Evolutionary conservation across 1,140 invertebrate species (phyloP).

Genomic region (Apis cerana): DNA sequence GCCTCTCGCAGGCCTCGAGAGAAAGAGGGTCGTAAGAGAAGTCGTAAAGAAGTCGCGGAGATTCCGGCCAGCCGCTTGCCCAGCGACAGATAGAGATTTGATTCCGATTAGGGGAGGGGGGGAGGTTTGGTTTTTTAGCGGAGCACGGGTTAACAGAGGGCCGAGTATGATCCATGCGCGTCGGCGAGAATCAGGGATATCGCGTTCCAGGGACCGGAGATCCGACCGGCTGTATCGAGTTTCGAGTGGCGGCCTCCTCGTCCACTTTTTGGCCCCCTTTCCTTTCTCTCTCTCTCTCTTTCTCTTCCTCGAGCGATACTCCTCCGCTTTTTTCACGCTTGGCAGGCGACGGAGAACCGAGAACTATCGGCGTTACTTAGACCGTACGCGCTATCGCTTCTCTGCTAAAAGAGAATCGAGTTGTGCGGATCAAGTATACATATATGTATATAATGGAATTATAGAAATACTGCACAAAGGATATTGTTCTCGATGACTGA

Average conservation of each 20-base stretch:
- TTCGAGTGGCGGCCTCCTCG: conserved; percentile 58
- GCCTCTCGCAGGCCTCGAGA: too few relatives aligned
- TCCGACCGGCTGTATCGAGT: conserved; percentile 75
- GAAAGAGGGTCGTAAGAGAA: too few relatives aligned
- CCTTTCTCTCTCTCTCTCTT: neutral
- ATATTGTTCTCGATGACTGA: too few relatives aligned
- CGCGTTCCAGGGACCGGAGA: conserved; percentile 73
- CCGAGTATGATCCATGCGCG: conserved; percentile 73
- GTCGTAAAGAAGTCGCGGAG: conserved; percentile 50
- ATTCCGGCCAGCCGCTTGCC: conserved; percentile 13
- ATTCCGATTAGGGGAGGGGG: conserved; percentile 67
- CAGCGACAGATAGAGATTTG: conserved; percentile 63
- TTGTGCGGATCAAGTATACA: too few relatives aligned
- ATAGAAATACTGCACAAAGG: too few relatives aligned
- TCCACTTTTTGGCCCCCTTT: conserved; percentile 56
- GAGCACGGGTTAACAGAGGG: conserved; percentile 69
- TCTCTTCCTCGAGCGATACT: conserved; percentile 1
- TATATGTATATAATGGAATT: too few relatives aligned
- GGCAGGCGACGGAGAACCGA: conserved; percentile 52
- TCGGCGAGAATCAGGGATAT: conserved; percentile 79
- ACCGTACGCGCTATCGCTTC: conserved; percentile 38
- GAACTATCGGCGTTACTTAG: conserved; percentile 48
- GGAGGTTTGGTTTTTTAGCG: conserved; percentile 54
- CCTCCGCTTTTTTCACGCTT: conserved; percentile 57
- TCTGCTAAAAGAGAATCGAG: neutral